Conservation (phyloP, 2,113 vertebrate species). For the Orientallactaga bullata region DNA sequence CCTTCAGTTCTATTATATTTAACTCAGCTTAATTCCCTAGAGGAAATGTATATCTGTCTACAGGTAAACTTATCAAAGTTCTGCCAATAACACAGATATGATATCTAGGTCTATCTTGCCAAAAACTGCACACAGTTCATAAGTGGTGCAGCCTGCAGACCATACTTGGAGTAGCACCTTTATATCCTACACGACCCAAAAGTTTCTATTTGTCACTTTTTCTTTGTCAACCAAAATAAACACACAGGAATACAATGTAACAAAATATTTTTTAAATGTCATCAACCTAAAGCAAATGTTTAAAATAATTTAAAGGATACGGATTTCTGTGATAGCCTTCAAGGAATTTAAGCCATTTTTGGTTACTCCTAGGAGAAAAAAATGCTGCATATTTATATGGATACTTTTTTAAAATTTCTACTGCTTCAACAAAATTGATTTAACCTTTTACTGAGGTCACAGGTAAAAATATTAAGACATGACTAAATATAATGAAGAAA, state of each 20-base stretch:
- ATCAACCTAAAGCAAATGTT: conserved; percentile 46
- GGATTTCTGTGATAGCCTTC: conserved; percentile 95
- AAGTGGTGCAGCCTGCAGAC: not conserved
- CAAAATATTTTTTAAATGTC: conserved; percentile 62
- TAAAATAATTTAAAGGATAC: conserved; percentile 92
- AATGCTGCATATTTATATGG: conserved; percentile 76
- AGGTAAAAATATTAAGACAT: conserved; percentile 38
- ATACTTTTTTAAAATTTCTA: conserved; percentile 40
- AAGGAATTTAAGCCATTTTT: conserved; percentile 86
- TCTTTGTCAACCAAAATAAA: conserved; percentile 70
- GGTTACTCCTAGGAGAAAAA: conserved; percentile 86
- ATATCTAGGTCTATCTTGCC: conserved; percentile 35
- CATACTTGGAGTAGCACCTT: not conserved
- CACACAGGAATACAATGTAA: conserved; percentile 44
- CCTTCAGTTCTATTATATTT: conserved; percentile 36
- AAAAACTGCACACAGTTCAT: not conserved
- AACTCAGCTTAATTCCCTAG: conserved; percentile 19
- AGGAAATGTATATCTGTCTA: not conserved
- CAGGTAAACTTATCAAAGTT: conserved; percentile 32
- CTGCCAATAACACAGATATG: conserved; percentile 25
- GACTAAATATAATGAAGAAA: conserved; percentile 40
- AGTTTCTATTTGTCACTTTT: conserved; percentile 35
- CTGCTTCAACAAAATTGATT: conserved; percentile 16
- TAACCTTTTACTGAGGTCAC: conserved; percentile 19
- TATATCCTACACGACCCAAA: not conserved